Base-by-base conservation (phyloP, 1,140 invertebrate genomes). In the Aethina tumida region DNA sequence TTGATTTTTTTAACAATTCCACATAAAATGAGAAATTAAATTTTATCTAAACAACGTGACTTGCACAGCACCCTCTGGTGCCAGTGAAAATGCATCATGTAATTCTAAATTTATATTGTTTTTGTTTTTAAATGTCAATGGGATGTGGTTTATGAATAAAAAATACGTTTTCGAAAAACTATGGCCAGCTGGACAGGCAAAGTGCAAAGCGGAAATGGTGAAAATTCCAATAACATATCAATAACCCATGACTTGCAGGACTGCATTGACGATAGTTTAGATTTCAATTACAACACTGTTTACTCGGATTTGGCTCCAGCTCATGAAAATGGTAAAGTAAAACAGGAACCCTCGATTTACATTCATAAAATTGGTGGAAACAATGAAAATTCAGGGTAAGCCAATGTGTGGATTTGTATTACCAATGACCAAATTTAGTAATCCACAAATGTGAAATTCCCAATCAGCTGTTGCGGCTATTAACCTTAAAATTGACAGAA, bases 201-300 rank as follows among this genome's bases (percentile, higher is more conserved):
- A 37, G 21, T 44, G 35, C 40, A 49, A 32, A 43, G 34, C 19
- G 20, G 39, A 43, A 41, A 39, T 25, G 32, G 35, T 21, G 40
- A 46, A 28, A 43, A 41, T 38, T 40, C 32, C 31, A 56, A 64
- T 31, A 62, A 54, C 45, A 65, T 70, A 37, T 57, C 68, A 13
- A 60, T 66, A 35, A 65, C 62, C 3, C 65, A 68, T 43, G 70
- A 73, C 54, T 53, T 73, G 24, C 67, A 71, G 46, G 68, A 74
- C 51, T 73, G 65, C 39, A 52, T 73, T 9, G 67, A 72, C 41
- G 70, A 74, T 28, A 70, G 64, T 45, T 59, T 73, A 21, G 71
- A 73, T 50, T 46, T 71, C 29, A 59, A 67, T 4, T 71, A 73
- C 41, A 62, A 60, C 26, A 67, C 61, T 47, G 65, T 68, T 36